phyloP scores from a whole-genome alignment of 2,888 invertebrate species.

The Xylota sylvarum region DNA sequence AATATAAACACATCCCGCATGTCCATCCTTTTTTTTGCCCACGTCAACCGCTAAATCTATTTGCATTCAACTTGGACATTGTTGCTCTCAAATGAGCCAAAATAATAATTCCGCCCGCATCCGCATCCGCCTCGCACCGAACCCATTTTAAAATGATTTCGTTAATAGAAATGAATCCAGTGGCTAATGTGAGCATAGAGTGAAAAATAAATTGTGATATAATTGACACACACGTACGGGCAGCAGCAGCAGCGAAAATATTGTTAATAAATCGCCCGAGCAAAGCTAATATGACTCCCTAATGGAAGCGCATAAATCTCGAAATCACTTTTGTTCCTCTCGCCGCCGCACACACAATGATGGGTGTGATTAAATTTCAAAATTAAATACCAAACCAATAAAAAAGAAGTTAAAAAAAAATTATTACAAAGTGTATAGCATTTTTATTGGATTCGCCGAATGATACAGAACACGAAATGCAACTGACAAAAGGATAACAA shows the following conservation, averaged over 20 bases:
- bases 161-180: conserved; percentile 65
- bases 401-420: not conserved
- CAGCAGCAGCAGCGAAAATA: not conserved
- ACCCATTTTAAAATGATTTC: conserved; percentile 15
- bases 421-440: not conserved
- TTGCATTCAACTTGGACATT: conserved; percentile 1
- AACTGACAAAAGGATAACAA: not conserved
- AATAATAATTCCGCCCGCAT: conserved; percentile 25
- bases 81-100: conserved; percentile 36
- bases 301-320: conserved; percentile 47
- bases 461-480: not conserved
- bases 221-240: conserved; percentile 30
- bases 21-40: not conserved
- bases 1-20: conserved; percentile 4
- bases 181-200: conserved; percentile 27
- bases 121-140: not conserved
- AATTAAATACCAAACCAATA: conserved; percentile 5
- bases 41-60: not conserved
- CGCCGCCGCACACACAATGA: not conserved
- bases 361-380: conserved; percentile 29
- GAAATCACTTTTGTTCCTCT: conserved; percentile 9
- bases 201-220: conserved; percentile 48
- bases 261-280: conserved; percentile 28
- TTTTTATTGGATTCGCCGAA: not conserved
- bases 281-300: conserved; percentile 10